These are phyloP conservation scores for Orientallactaga sibirica DNA, from an alignment of 2,797 vertebrate species.

Conservation along the genomic window DNA sequence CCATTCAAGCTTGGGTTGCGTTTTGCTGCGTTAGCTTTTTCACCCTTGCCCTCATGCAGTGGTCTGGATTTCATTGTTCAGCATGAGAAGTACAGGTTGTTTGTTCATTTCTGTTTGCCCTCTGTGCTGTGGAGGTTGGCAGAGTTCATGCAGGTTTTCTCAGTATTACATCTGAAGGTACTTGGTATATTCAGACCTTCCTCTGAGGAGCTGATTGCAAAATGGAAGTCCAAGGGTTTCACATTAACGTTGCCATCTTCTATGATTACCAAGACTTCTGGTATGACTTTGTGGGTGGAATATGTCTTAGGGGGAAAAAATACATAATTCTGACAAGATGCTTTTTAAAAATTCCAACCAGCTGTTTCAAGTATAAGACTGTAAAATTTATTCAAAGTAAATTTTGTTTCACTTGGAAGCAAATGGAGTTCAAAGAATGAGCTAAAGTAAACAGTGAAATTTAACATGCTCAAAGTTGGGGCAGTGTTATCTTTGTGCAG, in stretches of 20 bases:
- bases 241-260: slow-evolving; percentile 66
- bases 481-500: neutral
- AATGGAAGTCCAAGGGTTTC: slow-evolving; percentile 62
- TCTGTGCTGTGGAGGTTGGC: neutral
- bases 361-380: slow-evolving; percentile 82
- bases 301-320: slow-evolving; percentile 71
- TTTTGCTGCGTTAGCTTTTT: slow-evolving; percentile 21
- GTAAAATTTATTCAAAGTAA: slow-evolving; percentile 79
- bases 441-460: slow-evolving; percentile 76
- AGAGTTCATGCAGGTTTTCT: neutral
- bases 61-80: slow-evolving; percentile 6
- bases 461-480: slow-evolving; percentile 40
- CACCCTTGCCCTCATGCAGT: neutral
- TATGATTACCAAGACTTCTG: slow-evolving; percentile 71
- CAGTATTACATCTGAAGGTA: neutral
- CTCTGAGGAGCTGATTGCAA: slow-evolving; percentile 52
- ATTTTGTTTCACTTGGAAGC: slow-evolving; percentile 78
- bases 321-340: slow-evolving; percentile 80
- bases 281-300: slow-evolving; percentile 74
- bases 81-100: neutral
- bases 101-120: neutral
- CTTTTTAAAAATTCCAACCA: slow-evolving; percentile 79
- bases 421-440: slow-evolving; percentile 78
- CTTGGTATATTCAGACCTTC: neutral
- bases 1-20: neutral